Evolutionary conservation across 1,140 invertebrate species (phyloP).

Genomic region (Papilio xuthus): DNA sequence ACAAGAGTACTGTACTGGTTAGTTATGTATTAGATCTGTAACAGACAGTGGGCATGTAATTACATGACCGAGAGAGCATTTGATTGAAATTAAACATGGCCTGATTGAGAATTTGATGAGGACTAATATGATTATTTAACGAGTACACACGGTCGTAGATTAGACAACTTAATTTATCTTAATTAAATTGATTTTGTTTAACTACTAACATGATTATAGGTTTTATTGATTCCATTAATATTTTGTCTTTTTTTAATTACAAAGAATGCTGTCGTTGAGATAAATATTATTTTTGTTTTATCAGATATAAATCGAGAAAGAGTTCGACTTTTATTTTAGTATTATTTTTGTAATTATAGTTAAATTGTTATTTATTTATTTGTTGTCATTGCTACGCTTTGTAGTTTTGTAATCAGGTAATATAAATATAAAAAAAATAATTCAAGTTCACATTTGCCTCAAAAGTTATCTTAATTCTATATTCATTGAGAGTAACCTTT

Average conservation of each 20-base stretch:
- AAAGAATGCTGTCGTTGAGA: too few species aligned
- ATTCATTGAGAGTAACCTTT: background rate
- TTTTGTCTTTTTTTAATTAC: too few species aligned
- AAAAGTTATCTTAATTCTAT: background rate
- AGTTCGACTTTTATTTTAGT: too few species aligned
- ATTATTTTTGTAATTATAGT: too few species aligned
- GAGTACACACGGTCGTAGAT: background rate
- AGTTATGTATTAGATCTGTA: constrained; percentile 43
- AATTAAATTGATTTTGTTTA: background rate
- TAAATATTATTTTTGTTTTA: too few species aligned
- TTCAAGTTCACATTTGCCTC: too few species aligned
- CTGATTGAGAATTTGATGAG: constrained; percentile 56
- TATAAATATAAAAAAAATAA: too few species aligned
- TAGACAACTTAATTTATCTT: background rate
- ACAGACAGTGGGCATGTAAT: constrained; percentile 54
- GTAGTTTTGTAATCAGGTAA: too few species aligned
- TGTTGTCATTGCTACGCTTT: too few species aligned
- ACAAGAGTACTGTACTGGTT: constrained; percentile 30
- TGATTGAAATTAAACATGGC: constrained; percentile 63
- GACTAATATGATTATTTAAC: constrained; percentile 23
- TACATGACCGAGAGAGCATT: constrained; percentile 50
- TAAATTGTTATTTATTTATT: too few species aligned
- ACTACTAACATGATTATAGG: background rate
- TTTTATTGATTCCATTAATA: too few species aligned
- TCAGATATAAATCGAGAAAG: too few species aligned